Evolutionary conservation across 2,888 invertebrate species (phyloP).

Genomic region (Eupsilia transversa): DNA sequence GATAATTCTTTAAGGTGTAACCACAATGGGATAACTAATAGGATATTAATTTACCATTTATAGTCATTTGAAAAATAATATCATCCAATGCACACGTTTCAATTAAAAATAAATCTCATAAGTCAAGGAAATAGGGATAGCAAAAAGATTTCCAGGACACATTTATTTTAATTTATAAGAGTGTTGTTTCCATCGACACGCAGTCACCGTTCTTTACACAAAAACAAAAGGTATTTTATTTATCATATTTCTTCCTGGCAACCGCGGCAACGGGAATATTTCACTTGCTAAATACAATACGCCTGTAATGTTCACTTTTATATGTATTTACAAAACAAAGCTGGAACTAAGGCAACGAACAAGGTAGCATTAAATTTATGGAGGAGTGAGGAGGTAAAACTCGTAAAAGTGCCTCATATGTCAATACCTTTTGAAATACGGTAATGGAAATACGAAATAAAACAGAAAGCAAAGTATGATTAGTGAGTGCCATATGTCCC

Average conservation of each 20-base stretch:
- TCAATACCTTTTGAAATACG: conserved; percentile 91
- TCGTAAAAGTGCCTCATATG: conserved; percentile 90
- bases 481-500: conserved; percentile 89
- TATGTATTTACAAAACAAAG: conserved; percentile 72
- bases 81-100: background rate
- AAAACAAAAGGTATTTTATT: conserved; percentile 62
- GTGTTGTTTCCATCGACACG: conserved; percentile 53
- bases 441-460: conserved; percentile 91
- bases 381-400: conserved; percentile 83
- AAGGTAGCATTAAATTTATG: conserved; percentile 84
- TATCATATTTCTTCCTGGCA: conserved; percentile 51
- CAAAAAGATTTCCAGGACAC: conserved; percentile 6
- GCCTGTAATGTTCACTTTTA: conserved; percentile 64
- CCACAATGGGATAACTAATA: background rate
- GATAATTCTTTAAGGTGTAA: background rate
- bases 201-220: conserved; percentile 48
- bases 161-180: conserved; percentile 57
- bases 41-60: background rate
- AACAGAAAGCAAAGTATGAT: conserved; percentile 91
- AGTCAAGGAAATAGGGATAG: background rate
- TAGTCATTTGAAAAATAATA: background rate
- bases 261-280: conserved; percentile 53
- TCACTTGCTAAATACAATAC: conserved; percentile 62
- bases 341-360: conserved; percentile 75
- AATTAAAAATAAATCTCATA: conserved; percentile 4